Evolutionary conservation across 1,140 invertebrate genomes (phyloP).

Genomic region (Platorchestia sp.): DNA sequence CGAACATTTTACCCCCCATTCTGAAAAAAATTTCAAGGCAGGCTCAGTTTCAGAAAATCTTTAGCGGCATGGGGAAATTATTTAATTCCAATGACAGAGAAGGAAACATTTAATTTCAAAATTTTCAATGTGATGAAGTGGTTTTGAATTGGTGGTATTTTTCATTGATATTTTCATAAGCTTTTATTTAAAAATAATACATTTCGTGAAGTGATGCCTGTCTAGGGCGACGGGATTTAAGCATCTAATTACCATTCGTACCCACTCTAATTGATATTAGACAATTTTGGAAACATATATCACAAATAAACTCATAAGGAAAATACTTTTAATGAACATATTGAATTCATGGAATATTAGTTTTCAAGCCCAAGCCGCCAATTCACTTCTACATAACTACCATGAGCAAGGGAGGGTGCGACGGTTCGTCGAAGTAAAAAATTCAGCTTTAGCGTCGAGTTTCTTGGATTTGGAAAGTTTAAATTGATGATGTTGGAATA

Average conservation of each 20-base stretch:
- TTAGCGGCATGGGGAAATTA: not conserved
- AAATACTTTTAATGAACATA: not conserved
- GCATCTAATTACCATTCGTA: too few species aligned
- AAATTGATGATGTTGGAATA: not conserved
- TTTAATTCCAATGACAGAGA: not conserved
- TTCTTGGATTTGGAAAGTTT: not conserved
- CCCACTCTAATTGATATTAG: too few species aligned
- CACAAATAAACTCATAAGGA: not conserved
- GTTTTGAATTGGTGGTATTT: not conserved
- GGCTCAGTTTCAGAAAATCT: not conserved
- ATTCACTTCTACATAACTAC: not conserved
- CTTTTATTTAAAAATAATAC: too few species aligned
- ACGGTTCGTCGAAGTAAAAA: not conserved
- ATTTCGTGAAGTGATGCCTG: too few species aligned
- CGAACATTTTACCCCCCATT: not conserved
- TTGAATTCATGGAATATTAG: not conserved
- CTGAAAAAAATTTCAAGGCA: not conserved
- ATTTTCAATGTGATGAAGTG: not conserved
- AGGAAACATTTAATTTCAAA: not conserved
- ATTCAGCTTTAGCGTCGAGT: not conserved
- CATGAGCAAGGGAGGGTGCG: not conserved
- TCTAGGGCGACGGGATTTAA: too few species aligned
- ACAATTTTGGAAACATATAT: too few species aligned
- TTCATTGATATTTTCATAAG: too few species aligned
- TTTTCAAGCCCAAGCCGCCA: not conserved